Evolutionary conservation across 2,113 vertebrate species (phyloP), one percentile per base, ranked within the genome.

Genomic region (Rhabdomys dilectus): DNA sequence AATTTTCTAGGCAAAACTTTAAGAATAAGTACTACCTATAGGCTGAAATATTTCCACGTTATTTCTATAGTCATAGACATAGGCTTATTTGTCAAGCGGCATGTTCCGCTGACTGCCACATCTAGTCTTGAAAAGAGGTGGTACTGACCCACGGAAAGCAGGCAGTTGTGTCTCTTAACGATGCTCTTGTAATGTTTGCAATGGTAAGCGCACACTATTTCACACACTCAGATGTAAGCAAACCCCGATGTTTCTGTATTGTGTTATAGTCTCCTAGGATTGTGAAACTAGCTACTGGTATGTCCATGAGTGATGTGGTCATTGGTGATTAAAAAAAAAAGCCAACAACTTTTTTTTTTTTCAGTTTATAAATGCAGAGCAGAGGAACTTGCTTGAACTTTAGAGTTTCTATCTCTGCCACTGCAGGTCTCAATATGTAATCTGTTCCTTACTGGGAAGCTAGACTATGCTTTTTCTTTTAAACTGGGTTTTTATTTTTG

Each of bases 31-130:
- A 29, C 53, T 96, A 94, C 93, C 96, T 95, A 91, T 97, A 98
- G 68, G 96, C 92, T 93, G 94, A 93, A 95, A 86, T 92, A 97
- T 98, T 98, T 98, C 98, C 97, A 95, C 75, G 76, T 92, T 97
- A 3, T 91, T 93, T 97, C 95, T 94, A 95, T 64, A 97, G 84
- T 92, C 95, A 29, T 87, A 97, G 95, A 91, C 87, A 87, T 96
- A 96, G 97, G 97, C 60, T 53, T 95, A 91, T 39, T 92, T 97
- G 86, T 96, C n/a, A 95, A 92, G 96, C 95, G 96, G 95, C 88
- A 88, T 87, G 93, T 91, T 93, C 78, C 62, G 16, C 29, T 45
- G 62, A 92, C 7, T 3, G 80, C 93, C 89, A 68, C 70, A 72
- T 73, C 26, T 80, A 16, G 78, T 51, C 68, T 84, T 73, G 70